Base-by-base conservation (phyloP, 2,797 vertebrate genomes). In the Tympanoctomys barrerae region DNA sequence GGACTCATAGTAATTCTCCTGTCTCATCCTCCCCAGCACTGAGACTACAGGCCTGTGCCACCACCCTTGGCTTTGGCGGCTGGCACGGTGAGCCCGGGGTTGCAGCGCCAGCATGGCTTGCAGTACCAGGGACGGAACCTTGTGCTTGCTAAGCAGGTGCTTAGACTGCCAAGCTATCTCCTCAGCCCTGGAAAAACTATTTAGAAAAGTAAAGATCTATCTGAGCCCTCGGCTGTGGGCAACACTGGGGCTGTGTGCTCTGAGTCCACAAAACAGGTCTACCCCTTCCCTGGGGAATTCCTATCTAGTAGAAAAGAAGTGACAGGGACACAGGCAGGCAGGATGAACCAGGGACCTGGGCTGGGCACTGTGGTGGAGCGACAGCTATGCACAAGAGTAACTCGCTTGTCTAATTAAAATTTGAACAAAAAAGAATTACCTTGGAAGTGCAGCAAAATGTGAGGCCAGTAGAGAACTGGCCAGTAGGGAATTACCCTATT, bases 221-320 rank as follows among this genome's bases (percentile, higher is more conserved):
- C 24, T 94, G 31, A 88, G 73, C 26, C 82, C 13, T 73, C n/a
- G 18, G 24, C 2, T 22, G 13, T 21, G 54, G 54, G 42, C 2
- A 5, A 49, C 52, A 70, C 28, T 39, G 26, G 26, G 22, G 24
- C 28, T 52, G 3, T 26, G 42, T 31, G 14, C 59, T 5, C 5
- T 1, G 49, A 24, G 2, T 33, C n/a, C 21, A 2, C 31, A 21
- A 21, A 46, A 31, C 24, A 0, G 0, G 7, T 22, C 77, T 54
- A 39, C 24, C 28, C 24, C 62, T 33, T 83, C 39, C 36, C 28
- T 24, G 31, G 12, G 70, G 46, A 42, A 78, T 78, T 78, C 21
- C 39, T 52, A 66, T n/a, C 28, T n/a, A 64, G 31, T 42, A 91
- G 36, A 62, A 62, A 75, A 90, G 42, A 84, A 73, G 16, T 18